Evolutionary conservation across 1,140 invertebrate species (phyloP).

Genomic region (Achatina immaculata): DNA sequence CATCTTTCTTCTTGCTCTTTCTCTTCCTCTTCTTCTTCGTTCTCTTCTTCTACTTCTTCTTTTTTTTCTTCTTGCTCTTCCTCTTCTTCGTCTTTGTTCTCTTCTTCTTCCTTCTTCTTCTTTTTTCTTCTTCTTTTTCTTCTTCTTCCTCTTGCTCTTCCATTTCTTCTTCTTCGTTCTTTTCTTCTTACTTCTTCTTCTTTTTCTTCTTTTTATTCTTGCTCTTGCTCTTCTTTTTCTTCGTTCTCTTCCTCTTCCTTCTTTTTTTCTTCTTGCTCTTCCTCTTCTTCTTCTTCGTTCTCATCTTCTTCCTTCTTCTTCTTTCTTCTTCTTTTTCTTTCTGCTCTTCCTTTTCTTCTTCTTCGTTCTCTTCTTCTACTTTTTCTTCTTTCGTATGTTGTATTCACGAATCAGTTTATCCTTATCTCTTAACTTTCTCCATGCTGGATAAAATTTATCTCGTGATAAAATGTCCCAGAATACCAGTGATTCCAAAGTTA

Average conservation of each 20-base stretch:
- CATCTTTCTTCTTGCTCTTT: no score
- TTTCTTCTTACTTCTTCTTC: background rate
- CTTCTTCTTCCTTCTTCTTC: background rate
- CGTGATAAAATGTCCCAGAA: no score
- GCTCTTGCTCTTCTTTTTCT: background rate
- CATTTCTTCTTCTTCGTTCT: background rate
- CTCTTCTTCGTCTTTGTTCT: constrained; percentile 4
- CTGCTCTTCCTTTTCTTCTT: no score
- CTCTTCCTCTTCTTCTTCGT: no score
- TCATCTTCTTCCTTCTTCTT: background rate
- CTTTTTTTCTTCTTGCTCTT: background rate
- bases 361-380: no score
- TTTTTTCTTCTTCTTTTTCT: background rate
- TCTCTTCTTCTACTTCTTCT: constrained; percentile 13
- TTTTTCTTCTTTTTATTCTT: background rate
- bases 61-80: constrained; percentile 16
- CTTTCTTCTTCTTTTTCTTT: background rate
- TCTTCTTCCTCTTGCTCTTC: background rate
- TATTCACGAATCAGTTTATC: no score
- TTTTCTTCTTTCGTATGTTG: no score
- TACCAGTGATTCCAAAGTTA: no score
- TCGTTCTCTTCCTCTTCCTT: background rate
- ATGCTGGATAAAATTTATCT: no score
- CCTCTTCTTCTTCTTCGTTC: no score
- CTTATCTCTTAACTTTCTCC: no score